Evolutionary conservation across 1,140 invertebrate genomes (phyloP), one percentile per base, ranked within the genome.

Genomic region (Formica selysi): DNA sequence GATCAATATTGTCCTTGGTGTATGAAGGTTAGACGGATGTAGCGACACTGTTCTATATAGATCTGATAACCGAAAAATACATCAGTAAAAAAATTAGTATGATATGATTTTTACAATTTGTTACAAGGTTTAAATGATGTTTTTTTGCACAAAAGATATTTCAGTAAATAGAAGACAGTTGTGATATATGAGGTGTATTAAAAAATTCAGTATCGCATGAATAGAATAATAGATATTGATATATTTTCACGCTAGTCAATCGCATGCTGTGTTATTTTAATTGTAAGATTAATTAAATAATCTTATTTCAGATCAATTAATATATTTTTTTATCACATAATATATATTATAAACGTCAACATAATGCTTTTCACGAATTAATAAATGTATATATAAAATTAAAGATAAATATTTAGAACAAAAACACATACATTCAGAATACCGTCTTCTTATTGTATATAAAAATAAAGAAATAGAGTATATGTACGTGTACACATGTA

Each of bases 1-100:
- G 89, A 44, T 90, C 87, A 88, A 90, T 90, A 87, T 10, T 48
- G 73, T n/a, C 71, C 81, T 67, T 76, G 61, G 22, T 29, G 48
- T 36, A 44, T 26, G 1, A 29, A 86, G 61, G 71, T 8, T 78
- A 38, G 41, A 36, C 6, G 38, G 6, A 19, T 81, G 26, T 62
- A 73, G 44, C 26, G 79, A 36, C 7, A 48, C 13, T 44, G n/a
- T 19, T 32, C 19, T 71, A 26, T 44, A 29, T 29, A 44, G 0
- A 10, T 32, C 11, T 41, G 54, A 57, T 59, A 70, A 51, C 22
- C 38, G 1, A 5, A 41, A 38, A 76, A 76, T 19, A 4, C 5
- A 36, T 54, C n/a, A 51, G 10, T 54, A 8, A 78, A 29, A 11
- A 16, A 64, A 78, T 36, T 32, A 67, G 13, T 44, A 7, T 7